Evolutionary conservation across 2,888 invertebrate genomes (phyloP), one percentile per base, ranked within the genome.

Genomic region (Volucella zonaria): DNA sequence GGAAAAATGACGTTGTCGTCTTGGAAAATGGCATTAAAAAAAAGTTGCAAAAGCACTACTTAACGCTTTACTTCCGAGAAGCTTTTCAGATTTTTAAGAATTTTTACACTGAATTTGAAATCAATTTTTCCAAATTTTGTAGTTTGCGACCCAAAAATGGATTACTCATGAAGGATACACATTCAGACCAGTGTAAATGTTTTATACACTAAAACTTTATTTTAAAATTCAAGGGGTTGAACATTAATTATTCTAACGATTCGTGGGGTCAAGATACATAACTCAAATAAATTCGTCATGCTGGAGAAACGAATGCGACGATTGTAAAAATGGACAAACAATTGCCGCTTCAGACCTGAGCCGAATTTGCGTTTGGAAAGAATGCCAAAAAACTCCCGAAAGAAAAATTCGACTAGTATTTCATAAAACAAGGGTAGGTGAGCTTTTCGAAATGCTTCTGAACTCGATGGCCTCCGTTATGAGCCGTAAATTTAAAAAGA

Each of bases 11-110:
- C 61, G 58, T 59, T 51, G 23, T 68, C 11, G 23, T 4, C 42
- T 76, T 67, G 67, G 67, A 76, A 76, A 54, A 76, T 42, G 76
- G 67, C 3, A 67, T 76, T 14, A 58, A 67, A 40, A 42, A 67
- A 31, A 76, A 51, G 15, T 38, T 40, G 18, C 76, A 76, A 52
- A 67, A 77, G 47, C 68, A 68, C 68, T 77, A 68, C 68, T 76
- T 61, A 45, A 61, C 61, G 9, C 12, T 54, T 49, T 51, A 45
- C 38, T 23, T 68, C 14, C 42, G 68, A 45, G 75, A 75, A 74
- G 23, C 51, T 14, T 49, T 14, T 10, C 14, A 12, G 8, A 40
- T 38, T 56, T 38, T 38, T 31, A 56, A 56, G 38, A 38, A 56
- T 23, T 23, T 23, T 11, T 38, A 56, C 11, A 31, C 56, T 38